A percentile compares a stretch with the other conserved stretches of the same genome.
These are phyloP conservation scores for Neostethus bicornis DNA, from an alignment of 2,797 vertebrate species.

Conservation along the genomic window DNA sequence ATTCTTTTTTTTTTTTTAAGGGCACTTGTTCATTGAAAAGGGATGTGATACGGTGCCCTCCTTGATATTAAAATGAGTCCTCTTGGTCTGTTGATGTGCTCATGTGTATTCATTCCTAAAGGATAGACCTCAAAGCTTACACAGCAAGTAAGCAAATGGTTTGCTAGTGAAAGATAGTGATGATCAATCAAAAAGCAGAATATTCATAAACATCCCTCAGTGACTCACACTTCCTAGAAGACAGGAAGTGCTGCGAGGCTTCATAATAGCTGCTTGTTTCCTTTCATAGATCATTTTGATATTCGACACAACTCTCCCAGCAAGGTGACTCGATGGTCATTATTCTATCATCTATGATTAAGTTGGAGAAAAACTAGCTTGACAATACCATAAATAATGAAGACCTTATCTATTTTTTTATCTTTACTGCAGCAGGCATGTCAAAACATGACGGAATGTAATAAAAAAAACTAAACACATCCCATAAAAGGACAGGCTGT, in stretches of 20 bases:
- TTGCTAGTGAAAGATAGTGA: constrained; percentile 52
- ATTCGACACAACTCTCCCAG: background rate
- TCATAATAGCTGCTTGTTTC: constrained; percentile 2
- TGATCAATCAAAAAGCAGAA: constrained; percentile 57
- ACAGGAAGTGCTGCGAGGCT: background rate
- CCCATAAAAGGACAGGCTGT: constrained; percentile 34
- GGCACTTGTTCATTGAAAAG: constrained; percentile 46
- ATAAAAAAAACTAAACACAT: constrained; percentile 32
- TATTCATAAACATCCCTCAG: constrained; percentile 60
- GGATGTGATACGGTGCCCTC: constrained; percentile 51
- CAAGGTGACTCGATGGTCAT: background rate
- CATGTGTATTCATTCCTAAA: constrained; percentile 68
- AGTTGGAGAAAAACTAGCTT: background rate
- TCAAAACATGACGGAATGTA: constrained; percentile 15
- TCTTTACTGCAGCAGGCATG: constrained; percentile 10
- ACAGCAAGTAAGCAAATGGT: constrained; percentile 48
- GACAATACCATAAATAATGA: background rate
- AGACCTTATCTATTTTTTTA: background rate
- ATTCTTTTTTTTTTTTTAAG: too few species aligned
- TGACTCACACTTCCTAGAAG: constrained; percentile 46
- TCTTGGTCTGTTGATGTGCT: constrained; percentile 65
- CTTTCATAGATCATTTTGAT: constrained; percentile 8
- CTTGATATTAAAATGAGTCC: constrained; percentile 72
- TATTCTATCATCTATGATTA: background rate
- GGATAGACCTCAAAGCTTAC: constrained; percentile 62